phyloP scores from a whole-genome alignment of 2,113 vertebrate species.

The Psilopsiagon aurifrons region DNA sequence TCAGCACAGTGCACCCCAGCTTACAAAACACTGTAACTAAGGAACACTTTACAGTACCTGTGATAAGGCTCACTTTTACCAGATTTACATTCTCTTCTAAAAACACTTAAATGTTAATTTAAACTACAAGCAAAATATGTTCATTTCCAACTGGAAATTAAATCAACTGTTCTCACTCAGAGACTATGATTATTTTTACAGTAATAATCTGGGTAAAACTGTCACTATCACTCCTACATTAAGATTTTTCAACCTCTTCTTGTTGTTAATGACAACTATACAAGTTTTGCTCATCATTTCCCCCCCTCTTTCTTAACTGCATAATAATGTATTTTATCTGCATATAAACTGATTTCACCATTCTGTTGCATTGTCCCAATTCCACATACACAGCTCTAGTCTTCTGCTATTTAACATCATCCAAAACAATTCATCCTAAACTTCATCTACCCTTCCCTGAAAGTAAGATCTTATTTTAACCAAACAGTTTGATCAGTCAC shows the following conservation, averaged over 20 bases:
- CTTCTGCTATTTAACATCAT: neutral
- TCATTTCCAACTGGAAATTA: neutral
- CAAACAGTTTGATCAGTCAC: neutral
- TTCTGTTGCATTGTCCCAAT: neutral
- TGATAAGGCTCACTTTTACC: neutral
- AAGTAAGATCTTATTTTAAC: neutral
- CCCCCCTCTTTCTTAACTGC: neutral
- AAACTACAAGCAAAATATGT: neutral
- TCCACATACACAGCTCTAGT: neutral
- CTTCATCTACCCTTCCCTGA: neutral
- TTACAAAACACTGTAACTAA: neutral
- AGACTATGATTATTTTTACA: neutral
- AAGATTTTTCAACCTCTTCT: neutral
- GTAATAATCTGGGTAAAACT: neutral
- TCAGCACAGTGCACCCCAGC: neutral
- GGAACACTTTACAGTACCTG: neutral
- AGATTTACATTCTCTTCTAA: neutral
- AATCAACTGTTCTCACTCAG: neutral
- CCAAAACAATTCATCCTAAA: neutral
- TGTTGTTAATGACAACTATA: neutral
- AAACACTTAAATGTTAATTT: neutral
- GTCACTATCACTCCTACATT: neutral
- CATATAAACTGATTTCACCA: neutral
- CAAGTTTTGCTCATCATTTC: neutral
- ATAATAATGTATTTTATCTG: neutral